Evolutionary conservation across 1,140 invertebrate species (phyloP).

Genomic region (Plectrocnemia conspersa): DNA sequence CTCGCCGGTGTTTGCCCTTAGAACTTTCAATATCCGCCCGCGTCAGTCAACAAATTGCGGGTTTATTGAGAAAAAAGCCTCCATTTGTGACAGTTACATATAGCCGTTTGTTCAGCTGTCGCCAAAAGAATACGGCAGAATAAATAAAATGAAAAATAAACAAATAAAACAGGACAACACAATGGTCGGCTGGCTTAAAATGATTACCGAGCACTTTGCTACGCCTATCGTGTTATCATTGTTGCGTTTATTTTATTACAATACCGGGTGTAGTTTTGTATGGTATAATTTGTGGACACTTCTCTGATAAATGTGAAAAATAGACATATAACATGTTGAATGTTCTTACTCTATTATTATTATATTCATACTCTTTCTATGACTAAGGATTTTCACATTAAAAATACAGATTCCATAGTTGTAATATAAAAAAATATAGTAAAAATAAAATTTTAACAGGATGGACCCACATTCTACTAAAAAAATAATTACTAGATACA

Average conservation of each 20-base stretch:
- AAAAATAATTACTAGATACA: too few relatives aligned
- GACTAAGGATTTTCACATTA: too few relatives aligned
- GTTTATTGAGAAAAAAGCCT: constrained; percentile 8
- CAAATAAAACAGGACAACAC: not conserved
- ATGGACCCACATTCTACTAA: too few relatives aligned
- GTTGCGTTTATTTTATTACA: constrained; percentile 20
- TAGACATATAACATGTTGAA: too few relatives aligned
- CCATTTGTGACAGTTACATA: constrained; percentile 9
- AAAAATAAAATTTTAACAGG: too few relatives aligned
- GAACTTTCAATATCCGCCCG: constrained; percentile 9
- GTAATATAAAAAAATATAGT: too few relatives aligned
- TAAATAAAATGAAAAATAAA: not conserved
- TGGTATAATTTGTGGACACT: not conserved
- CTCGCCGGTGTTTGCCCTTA: constrained; percentile 1
- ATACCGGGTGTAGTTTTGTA: constrained; percentile 25
- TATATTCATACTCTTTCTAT: too few relatives aligned
- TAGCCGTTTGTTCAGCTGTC: constrained; percentile 11
- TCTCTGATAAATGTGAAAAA: not conserved
- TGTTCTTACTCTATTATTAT: too few relatives aligned
- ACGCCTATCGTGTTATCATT: not conserved
- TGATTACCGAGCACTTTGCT: not conserved
- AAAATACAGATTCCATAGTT: too few relatives aligned
- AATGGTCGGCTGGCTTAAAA: not conserved
- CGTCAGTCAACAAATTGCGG: constrained; percentile 3
- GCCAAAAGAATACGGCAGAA: not conserved